Base-by-base conservation (phyloP, 2,888 invertebrate species). In the Synergus japonicus region DNA sequence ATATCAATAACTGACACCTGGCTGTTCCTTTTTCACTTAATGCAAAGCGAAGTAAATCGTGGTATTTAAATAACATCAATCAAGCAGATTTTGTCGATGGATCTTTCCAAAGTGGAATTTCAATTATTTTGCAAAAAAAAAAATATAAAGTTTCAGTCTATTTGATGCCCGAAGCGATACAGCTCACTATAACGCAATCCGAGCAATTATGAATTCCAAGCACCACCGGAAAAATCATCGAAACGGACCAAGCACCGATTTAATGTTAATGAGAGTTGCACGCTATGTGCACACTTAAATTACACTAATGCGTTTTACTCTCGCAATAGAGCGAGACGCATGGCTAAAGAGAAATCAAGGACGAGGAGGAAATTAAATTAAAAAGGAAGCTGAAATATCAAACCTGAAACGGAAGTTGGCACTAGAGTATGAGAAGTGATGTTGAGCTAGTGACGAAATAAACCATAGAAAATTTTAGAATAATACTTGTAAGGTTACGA, bases 11-110 rank as follows among this genome's bases (percentile, higher is more conserved):
- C 18, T 44, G 22, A 22, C 44, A 67, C 12, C 67, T 43, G 18
- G 18, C 44, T n/a, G 22, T 67, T 12, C 43, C 67, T 8, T 43
- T 66, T 22, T 67, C 67, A 44, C 13, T 22, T 44, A 67, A 46
- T 67, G 18, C 46, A 66, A 46, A 29, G 8, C 12, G 7, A 67
- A 46, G 44, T 67, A 67, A 67, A 67, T 67, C 44, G 44, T 18
- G 12, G 4, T 29, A 29, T 29, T 22, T 22, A 60, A 60, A 67
- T 43, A 67, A 43, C 22, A 60, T 22, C 22, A 22, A 60, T 60
- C 60, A 60, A 60, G 10, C 22, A 4, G 1, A 60, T 60, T 60
- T 60, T 22, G 60, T 60, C 5, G 60, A 22, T 60, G 12, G 60
- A 12, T 60, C 4, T 60, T 60, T 29, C 10, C 4, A 60, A 12